A percentile compares a stretch with the other conserved stretches of the same genome.
Evolutionary conservation across 2,888 invertebrate species (phyloP).

Genomic region (Tolmerus cingulatus): DNA sequence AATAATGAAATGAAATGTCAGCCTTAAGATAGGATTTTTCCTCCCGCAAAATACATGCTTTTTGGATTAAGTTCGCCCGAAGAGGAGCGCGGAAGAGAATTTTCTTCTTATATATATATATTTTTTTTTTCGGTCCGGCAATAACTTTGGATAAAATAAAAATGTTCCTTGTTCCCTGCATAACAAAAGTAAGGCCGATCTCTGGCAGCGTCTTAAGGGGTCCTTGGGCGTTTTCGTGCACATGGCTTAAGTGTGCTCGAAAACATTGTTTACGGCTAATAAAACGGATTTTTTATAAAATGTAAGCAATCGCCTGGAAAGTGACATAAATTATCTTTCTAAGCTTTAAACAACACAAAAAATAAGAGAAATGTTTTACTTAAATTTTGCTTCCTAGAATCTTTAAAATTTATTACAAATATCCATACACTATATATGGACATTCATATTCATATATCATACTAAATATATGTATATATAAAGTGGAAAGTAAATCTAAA

Average conservation of each 20-base stretch:
- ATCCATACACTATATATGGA: too few relatives aligned
- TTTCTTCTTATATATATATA: neutral
- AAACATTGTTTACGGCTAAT: neutral
- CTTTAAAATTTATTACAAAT: too few relatives aligned
- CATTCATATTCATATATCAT: too few relatives aligned
- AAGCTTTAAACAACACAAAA: neutral
- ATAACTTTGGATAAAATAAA: slow-evolving; percentile 43
- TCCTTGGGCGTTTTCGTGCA: slow-evolving; percentile 13
- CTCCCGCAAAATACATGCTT: slow-evolving; percentile 39
- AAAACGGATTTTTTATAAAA: slow-evolving; percentile 1
- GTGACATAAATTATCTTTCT: neutral
- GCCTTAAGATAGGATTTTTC: slow-evolving; percentile 43
- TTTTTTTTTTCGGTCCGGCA: slow-evolving; percentile 6
- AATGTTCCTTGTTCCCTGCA: slow-evolving; percentile 33
- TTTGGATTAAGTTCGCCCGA: slow-evolving; percentile 39
- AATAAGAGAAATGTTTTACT: neutral
- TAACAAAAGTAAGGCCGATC: slow-evolving; percentile 24
- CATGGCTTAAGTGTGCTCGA: slow-evolving; percentile 7
- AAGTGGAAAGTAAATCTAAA: too few relatives aligned
- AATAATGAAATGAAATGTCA: slow-evolving; percentile 47
- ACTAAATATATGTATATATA: too few relatives aligned
- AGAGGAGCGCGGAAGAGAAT: neutral
- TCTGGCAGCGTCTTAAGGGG: slow-evolving; percentile 15
- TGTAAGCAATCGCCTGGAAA: neutral
- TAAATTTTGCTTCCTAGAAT: too few relatives aligned